Conservation (phyloP, 1,140 invertebrate genomes). For the Panagrolaimus sp. region DNA sequence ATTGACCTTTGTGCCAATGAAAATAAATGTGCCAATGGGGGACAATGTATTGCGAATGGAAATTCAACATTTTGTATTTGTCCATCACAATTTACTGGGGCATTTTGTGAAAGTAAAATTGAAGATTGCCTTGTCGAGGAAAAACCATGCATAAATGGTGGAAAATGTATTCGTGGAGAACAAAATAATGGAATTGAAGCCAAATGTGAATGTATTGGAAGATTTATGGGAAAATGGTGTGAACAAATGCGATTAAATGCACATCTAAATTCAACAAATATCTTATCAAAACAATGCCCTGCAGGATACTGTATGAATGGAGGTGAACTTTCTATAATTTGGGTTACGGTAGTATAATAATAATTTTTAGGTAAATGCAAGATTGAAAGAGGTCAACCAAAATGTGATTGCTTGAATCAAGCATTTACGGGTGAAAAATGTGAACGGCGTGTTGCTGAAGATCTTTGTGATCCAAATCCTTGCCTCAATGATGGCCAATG, state of each 20-base stretch:
- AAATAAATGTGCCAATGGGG: constrained; percentile 1
- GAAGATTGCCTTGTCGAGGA: constrained; percentile 21
- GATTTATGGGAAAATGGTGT: constrained; percentile 24
- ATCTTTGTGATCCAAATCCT: constrained; percentile 14
- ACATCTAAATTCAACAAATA: not conserved
- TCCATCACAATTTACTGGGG: constrained; percentile 3
- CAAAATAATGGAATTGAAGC: not conserved
- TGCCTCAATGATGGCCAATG: constrained; percentile 21
- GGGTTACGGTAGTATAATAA: not conserved
- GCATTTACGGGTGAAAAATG: not conserved
- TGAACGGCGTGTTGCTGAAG: not conserved
- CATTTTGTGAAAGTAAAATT: not conserved
- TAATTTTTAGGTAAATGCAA: not conserved
- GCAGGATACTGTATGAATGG: not conserved
- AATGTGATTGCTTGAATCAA: not conserved
- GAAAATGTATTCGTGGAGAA: constrained; percentile 19
- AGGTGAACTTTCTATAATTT: not conserved
- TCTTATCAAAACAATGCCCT: not conserved
- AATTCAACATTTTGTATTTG: constrained; percentile 1
- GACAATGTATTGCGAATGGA: constrained; percentile 16
- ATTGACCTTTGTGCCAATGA: not conserved
- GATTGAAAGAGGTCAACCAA: not conserved
- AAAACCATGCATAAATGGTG: constrained; percentile 17
- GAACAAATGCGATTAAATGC: constrained; percentile 13
- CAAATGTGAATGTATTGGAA: constrained; percentile 8